Base-by-base conservation (phyloP, 1,140 invertebrate species). In the Helicorthomorpha holstii region DNA sequence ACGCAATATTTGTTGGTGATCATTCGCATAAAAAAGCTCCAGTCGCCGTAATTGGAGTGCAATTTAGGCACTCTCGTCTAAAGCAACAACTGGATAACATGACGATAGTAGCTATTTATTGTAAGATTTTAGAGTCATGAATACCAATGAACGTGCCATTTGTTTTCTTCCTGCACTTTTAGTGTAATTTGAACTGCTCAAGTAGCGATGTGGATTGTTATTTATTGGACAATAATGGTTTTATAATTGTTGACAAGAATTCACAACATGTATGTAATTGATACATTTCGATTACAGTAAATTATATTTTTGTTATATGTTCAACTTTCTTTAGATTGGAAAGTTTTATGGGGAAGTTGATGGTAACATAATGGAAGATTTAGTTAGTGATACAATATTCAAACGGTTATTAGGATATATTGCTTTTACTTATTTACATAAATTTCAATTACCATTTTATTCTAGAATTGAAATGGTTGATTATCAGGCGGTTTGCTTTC, bases 351-450 rank as follows among this genome's bases (percentile, higher is more conserved):
- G 89, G 0, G 85, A 92, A 64, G 82, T 92, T 44, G 88, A 94
- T 63, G 87, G 87, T n/a, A 90, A 86, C 1, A 86, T 94, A 45
- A 91, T 93, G 84, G 85, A 92, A 64, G 88, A 85, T 0, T 66
- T 94, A 25, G 85, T 93, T 0, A 84, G 91, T 62, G 83, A 89
- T 60, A 76, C 81, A 52, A 90, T 93, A 56, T 94, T 89, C 65
- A 84, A 79, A 59, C 83, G 84, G 67, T 78, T 91, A 0, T 76
- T 79, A 7, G 44, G 25, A 22, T 19, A 46, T 22, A 10, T 25
- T 7, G 7, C 4, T 22, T 22, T 7, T 12, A 22, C 4, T 46
- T 21, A 7, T 46, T 4, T 46, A 19, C 19, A 12, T 46, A 10
- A 7, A 46, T 46, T 25, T 46, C 19, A 41, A 41, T 19, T 41